Conservation (phyloP, 2,888 invertebrate species). For the Clostera curtula region DNA sequence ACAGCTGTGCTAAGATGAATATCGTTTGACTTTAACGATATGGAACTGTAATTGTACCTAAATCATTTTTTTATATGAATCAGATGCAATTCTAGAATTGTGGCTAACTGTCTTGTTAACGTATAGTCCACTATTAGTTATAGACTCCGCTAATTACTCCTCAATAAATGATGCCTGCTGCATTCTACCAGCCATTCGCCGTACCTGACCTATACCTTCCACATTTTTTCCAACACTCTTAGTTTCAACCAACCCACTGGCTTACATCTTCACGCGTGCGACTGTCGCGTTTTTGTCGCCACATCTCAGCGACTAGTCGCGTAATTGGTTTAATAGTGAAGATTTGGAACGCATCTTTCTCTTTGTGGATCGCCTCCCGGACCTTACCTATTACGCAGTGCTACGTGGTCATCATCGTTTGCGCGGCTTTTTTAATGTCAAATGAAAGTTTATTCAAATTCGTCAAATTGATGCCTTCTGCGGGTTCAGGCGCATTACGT, state of each 20-base stretch:
- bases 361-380: conserved; percentile 37
- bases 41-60: no score
- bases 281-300: conserved; percentile 30
- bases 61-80: no score
- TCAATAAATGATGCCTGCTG: not conserved
- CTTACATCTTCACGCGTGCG: conserved; percentile 33
- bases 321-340: conserved; percentile 45
- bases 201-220: conserved; percentile 18
- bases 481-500: no score
- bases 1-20: no score
- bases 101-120: no score
- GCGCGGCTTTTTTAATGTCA: not conserved
- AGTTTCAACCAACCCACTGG: conserved; percentile 30
- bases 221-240: conserved; percentile 29
- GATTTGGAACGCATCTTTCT: conserved; percentile 20
- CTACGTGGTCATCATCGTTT: conserved; percentile 9
- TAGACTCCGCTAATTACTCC: not conserved
- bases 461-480: no score
- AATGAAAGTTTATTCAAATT: not conserved
- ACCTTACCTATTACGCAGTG: conserved; percentile 19
- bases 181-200: conserved; percentile 10
- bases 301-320: conserved; percentile 17
- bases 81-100: no score
- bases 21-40: no score
- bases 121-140: not conserved